Conservation (phyloP, 2,888 invertebrate species). For the Taphrorychus bicolor region DNA sequence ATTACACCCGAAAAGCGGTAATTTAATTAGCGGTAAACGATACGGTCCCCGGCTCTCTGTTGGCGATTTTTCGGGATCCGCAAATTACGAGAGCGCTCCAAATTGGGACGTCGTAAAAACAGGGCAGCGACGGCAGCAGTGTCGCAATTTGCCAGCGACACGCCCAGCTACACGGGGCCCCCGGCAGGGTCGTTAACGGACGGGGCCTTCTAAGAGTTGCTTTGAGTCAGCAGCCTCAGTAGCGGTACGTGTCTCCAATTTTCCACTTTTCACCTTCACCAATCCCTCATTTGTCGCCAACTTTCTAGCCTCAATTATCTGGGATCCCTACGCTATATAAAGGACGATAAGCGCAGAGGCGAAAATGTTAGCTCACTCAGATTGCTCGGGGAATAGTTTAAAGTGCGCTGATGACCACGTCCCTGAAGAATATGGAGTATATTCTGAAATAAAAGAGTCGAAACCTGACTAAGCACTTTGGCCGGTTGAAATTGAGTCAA, state of each 20-base stretch:
- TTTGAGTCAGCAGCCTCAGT: conserved; percentile 36
- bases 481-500: conserved; percentile 17
- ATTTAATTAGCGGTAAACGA: conserved; percentile 30
- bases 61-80: conserved; percentile 24
- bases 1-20: conserved; percentile 19
- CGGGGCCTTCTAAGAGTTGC: conserved; percentile 23
- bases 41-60: conserved; percentile 8
- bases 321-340: too few species aligned
- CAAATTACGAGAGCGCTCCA: conserved; percentile 45
- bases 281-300: too few species aligned
- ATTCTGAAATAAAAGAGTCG: neutral
- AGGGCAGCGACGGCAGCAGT: conserved; percentile 55
- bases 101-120: conserved; percentile 60
- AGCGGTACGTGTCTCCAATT: conserved; percentile 7
- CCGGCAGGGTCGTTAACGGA: conserved; percentile 38
- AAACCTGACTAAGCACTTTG: conserved; percentile 34
- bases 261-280: neutral
- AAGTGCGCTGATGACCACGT: neutral
- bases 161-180: conserved; percentile 47
- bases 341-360: too few species aligned
- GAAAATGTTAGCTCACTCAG: neutral
- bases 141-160: conserved; percentile 57
- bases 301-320: too few species aligned
- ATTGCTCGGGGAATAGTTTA: neutral
- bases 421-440: conserved; percentile 21